Conservation (phyloP, 2,797 vertebrate genomes). For the Myiothlypis coronata region DNA sequence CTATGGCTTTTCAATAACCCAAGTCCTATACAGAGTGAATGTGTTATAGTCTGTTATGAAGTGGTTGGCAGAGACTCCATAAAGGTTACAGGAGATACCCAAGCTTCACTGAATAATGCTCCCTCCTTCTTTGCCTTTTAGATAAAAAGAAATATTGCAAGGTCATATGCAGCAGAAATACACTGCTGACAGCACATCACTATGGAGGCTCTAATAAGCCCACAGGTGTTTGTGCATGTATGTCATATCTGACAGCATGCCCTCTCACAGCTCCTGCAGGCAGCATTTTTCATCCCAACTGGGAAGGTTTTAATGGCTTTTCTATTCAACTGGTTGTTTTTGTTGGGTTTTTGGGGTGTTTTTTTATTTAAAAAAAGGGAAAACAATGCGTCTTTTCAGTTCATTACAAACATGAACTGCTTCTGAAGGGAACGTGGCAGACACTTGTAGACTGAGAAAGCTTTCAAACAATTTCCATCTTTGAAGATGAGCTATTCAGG, state of each 20-base stretch:
- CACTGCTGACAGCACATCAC: not conserved
- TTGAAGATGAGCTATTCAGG: not conserved
- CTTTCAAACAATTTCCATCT: not conserved
- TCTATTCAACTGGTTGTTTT: not conserved
- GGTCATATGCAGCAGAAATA: not conserved
- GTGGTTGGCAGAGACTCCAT: not conserved
- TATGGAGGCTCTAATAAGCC: not conserved
- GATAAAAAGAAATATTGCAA: conserved; percentile 13
- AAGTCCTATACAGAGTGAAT: not conserved
- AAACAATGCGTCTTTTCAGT: not conserved
- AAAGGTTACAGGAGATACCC: not conserved
- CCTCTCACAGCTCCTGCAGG: not conserved
- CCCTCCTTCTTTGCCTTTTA: not conserved
- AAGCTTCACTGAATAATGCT: not conserved
- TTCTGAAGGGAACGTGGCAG: not conserved
- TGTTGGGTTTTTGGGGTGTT: not conserved
- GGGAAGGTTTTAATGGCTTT: not conserved
- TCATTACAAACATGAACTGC: not conserved
- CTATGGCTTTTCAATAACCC: not conserved
- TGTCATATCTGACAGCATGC: conserved; percentile 7
- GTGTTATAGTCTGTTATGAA: not conserved
- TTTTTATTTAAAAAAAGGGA: not conserved
- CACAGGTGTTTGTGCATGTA: not conserved
- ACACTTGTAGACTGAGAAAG: not conserved
- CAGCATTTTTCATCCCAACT: conserved; percentile 9